Evolutionary conservation across 2,113 vertebrate species (phyloP), one percentile per base, ranked within the genome.

Genomic region (Triplophysa rosa): DNA sequence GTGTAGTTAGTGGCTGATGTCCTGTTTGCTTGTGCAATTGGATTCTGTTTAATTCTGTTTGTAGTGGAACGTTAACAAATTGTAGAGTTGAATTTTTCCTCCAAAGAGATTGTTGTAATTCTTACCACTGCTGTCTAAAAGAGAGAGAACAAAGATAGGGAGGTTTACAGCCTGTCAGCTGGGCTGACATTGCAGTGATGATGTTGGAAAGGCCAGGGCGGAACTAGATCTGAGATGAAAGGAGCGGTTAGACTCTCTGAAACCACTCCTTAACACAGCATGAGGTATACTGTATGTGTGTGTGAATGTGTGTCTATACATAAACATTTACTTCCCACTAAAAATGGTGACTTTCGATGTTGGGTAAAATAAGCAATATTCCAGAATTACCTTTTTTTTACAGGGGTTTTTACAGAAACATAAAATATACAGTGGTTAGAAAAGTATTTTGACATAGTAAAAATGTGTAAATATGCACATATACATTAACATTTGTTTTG

Each of bases 221-320:
- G 79, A 83, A 87, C 81, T 85, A 75, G 77, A 81, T 85, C 85
- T 78, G 77, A 82, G 75, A 78, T 92, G 83, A 89, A 91, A 89
- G 86, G 78, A 69, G 85, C 79, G 88, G 89, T 88, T 84, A 88
- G n/a, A 13, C 82, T 81, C 79, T 42, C 49, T 26, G 52, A 75
- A 82, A 85, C 86, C 77, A 81, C 80, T 13, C 47, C 52, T 86
- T 76, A 67, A 66, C 82, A 47, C 49, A 87, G 84, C 80, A 74
- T 82, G 54, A 5, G 56, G 45, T 37, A 33, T 21, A 17, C 33
- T 37, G 33, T 37, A 37, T 37, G 33, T 62, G 14, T 82, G 26
- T 29, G 67, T 4, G 85, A 77, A 54, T 80, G 81, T 76, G n/a
- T 75, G 49, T 82, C 78, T 75, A 73, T 69, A n/a, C 81, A 73